Base-by-base conservation (phyloP, 2,797 vertebrate genomes). In the Acanthiza pusilla region DNA sequence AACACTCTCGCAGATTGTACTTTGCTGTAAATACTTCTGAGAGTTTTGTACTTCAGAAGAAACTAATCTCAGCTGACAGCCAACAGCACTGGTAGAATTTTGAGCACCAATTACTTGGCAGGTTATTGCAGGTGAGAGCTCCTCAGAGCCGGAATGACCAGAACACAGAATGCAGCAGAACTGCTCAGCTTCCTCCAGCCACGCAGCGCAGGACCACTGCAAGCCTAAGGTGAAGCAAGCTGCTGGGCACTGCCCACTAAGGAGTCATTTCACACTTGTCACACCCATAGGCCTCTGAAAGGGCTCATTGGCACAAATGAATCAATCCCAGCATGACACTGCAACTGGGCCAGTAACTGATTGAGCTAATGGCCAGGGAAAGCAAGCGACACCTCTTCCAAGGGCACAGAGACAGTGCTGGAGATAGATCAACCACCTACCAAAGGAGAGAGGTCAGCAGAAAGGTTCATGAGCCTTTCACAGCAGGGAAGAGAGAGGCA, bases 141-240 rank as follows among this genome's bases (percentile, higher is more conserved):
- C 76, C 40, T 20, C 47, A 60, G 26, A 77, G 34, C 27, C 47
- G n/a, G 43, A 30, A 62, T 16, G 14, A 61, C n/a, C 51, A 57
- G 47, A 85, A 34, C 23, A 12, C 47, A 38, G 32, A 92, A 65
- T 1, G 3, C 16, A 78, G 43, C 2, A 83, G 10, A 70, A 66
- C 25, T 36, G 32, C 50, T 51, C 3, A 1, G 19, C 0, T 34
- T 23, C 21, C 66, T 67, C 38, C 10, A 13, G 42, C 29, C 66
- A 50, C 0, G 0, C 1, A 80, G 23, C 3, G 3, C 4, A 3
- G 2, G 19, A 66, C 29, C 54, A 27, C 40, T 25, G 17, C 32
- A 57, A 50, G 12, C 13, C 23, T 27, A 67, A 38, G 3, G 26
- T 3, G 20, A 81, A 38, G 29, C 10, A 82, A 85, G 30, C 8